These are phyloP conservation scores for Gymnoscelis rufifasciata DNA, from an alignment of 2,888 invertebrate genomes.

Conservation along the genomic window DNA sequence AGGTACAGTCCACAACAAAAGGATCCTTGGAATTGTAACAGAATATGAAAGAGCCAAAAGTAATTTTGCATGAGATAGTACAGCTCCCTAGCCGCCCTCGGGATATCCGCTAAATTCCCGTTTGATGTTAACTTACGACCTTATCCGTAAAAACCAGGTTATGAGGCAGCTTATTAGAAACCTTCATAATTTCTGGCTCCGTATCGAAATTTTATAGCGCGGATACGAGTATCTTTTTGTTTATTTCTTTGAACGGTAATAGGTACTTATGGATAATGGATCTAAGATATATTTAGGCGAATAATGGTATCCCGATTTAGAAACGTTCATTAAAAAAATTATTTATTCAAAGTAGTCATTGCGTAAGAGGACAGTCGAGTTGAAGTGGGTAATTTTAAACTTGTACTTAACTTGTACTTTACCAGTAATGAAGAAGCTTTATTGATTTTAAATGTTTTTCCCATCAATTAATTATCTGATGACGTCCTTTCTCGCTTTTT, in stretches of 20 bases:
- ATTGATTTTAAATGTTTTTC: too few species aligned
- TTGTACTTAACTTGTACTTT: too few species aligned
- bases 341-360: too few species aligned
- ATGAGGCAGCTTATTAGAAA: slow-evolving; percentile 16
- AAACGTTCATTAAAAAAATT: too few species aligned
- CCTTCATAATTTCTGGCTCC: slow-evolving; percentile 2
- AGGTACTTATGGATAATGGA: too few species aligned
- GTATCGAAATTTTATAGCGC: slow-evolving; percentile 1
- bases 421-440: too few species aligned
- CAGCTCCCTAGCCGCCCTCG: slow-evolving; percentile 16
- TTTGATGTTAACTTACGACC: slow-evolving; percentile 27
- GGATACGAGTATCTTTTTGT: background rate
- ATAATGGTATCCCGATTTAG: too few species aligned
- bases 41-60: slow-evolving; percentile 11
- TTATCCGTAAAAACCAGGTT: slow-evolving; percentile 20
- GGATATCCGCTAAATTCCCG: slow-evolving; percentile 22
- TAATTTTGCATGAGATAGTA: slow-evolving; percentile 26
- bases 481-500: too few species aligned
- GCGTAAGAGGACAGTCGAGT: too few species aligned
- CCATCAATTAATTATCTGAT: too few species aligned
- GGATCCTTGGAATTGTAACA: background rate
- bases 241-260: background rate
- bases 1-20: background rate
- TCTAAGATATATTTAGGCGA: too few species aligned
- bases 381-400: too few species aligned